Base-by-base conservation (phyloP, 2,113 vertebrate species). In the Cephalophus harveyi region DNA sequence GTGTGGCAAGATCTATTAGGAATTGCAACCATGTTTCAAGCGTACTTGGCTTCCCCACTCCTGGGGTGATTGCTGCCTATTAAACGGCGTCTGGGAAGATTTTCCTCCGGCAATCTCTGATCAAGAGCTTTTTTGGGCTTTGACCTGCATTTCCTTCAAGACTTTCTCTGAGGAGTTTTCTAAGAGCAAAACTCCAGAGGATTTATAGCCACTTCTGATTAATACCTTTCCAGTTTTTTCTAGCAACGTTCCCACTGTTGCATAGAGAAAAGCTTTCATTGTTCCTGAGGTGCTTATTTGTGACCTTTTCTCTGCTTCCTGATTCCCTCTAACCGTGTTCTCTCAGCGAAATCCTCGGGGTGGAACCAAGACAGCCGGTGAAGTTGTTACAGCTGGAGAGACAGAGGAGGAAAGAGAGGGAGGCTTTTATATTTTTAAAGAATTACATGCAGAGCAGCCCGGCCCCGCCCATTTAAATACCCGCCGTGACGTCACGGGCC, bases 1-100 rank as follows among this genome's bases (percentile, higher is more conserved):
- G 99, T 99, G 99, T 99, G 99, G 99, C 99, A 99, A 99, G 99
- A 98, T 99, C 99, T 99, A 99, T 99, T 99, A 99, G 99, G 99
- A 99, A 99, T 99, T 99, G 99, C 99, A 99, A 99, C 99, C 99
- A 98, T 99, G 99, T 99, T 99, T 99, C 99, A 99, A 99, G 99
- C 98, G 97, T 99, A 99, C 99, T 99, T 99, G 99, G 99, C 99
- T 99, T 99, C 98, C 98, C 98, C 98, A 98, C 99, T 99, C 99
- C 99, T 98, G 99, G 99, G 99, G 99, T 99, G 99, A 99, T 99
- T 99, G 99, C 99, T 98, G 99, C 99, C 99, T 99, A 99, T 99
- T 99, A 99, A 99, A 98, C 98, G 98, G 99, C 99, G 98, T 99
- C 99, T 99, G 99, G 99, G 99, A 99, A 99, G 99, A 99, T 99